These are phyloP conservation scores for Eupithecia subumbrata DNA, from an alignment of 2,888 invertebrate genomes.

Conservation along the genomic window DNA sequence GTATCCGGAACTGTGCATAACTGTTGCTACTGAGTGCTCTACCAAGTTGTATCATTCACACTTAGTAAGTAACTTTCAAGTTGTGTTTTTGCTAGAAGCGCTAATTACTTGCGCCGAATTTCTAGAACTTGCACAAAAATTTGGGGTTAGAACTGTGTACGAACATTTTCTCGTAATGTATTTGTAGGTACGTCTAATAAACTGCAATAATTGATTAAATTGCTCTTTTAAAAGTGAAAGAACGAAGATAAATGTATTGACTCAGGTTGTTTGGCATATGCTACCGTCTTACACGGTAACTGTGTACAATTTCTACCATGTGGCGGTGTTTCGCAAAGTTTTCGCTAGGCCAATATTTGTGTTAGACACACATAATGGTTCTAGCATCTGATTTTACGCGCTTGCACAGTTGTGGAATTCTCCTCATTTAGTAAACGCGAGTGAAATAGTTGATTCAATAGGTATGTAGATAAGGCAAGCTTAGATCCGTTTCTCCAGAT, in stretches of 20 bases:
- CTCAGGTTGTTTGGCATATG: slow-evolving; percentile 30
- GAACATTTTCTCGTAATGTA: background rate
- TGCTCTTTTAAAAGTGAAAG: background rate
- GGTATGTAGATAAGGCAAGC: slow-evolving; percentile 50
- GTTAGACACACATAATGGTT: slow-evolving; percentile 13
- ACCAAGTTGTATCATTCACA: slow-evolving; percentile 37
- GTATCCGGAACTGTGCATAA: slow-evolving; percentile 41
- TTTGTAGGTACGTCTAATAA: background rate
- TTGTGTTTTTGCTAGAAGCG: slow-evolving; percentile 37
- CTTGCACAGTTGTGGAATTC: slow-evolving; percentile 14
- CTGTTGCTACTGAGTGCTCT: slow-evolving; percentile 31
- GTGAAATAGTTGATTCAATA: slow-evolving; percentile 45
- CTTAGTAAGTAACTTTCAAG: slow-evolving; percentile 38
- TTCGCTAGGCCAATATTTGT: slow-evolving; percentile 39
- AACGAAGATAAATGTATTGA: slow-evolving; percentile 18
- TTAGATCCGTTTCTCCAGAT: slow-evolving; percentile 62
- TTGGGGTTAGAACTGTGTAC: background rate
- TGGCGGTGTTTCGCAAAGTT: slow-evolving; percentile 29
- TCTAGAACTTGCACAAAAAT: background rate
- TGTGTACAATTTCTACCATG: slow-evolving; percentile 19
- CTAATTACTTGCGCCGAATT: slow-evolving; percentile 29
- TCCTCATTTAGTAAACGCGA: background rate
- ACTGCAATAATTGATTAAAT: background rate
- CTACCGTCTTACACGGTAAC: slow-evolving; percentile 15
- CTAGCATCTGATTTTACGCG: slow-evolving; percentile 4